Evolutionary conservation across 1,140 invertebrate species (phyloP).

Genomic region (Magallana gigas): DNA sequence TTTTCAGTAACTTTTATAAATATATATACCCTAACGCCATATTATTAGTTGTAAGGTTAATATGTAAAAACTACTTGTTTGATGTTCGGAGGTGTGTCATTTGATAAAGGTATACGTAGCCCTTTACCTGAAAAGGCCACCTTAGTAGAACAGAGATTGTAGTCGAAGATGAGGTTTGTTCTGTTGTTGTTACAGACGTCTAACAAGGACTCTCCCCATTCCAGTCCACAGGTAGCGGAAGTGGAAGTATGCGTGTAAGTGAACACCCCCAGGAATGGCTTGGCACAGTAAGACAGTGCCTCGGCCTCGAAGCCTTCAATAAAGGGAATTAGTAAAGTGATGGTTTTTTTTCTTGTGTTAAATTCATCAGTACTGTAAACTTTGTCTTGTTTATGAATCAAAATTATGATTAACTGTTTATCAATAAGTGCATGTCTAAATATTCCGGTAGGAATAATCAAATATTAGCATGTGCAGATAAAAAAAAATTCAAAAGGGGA

Average conservation of each 20-base stretch:
- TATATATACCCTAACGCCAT: too few species aligned
- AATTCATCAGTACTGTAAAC: neutral
- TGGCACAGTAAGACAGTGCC: conserved; percentile 28
- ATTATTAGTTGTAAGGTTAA: too few species aligned
- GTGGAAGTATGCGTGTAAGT: neutral
- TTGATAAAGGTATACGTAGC: too few species aligned
- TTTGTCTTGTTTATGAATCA: too few species aligned
- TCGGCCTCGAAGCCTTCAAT: conserved; percentile 20
- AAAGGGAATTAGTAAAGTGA: neutral
- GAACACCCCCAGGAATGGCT: neutral
- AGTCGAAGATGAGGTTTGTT: conserved; percentile 4
- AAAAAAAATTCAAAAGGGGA: too few species aligned
- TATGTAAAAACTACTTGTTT: too few species aligned
- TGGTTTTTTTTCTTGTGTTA: too few species aligned
- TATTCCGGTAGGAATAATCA: too few species aligned
- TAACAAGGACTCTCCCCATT: neutral
- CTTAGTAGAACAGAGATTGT: neutral
- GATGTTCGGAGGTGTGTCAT: too few species aligned
- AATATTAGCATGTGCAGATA: too few species aligned
- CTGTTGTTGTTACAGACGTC: conserved; percentile 26
- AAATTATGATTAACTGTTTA: neutral
- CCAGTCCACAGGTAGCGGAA: neutral
- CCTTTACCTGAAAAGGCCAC: neutral
- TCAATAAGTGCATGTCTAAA: neutral
- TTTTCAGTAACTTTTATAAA: too few species aligned